A percentile compares a stretch with the other conserved stretches of the same genome.
These are phyloP conservation scores for Taphrorychus bicolor DNA, from an alignment of 2,888 invertebrate genomes.

Conservation along the genomic window DNA sequence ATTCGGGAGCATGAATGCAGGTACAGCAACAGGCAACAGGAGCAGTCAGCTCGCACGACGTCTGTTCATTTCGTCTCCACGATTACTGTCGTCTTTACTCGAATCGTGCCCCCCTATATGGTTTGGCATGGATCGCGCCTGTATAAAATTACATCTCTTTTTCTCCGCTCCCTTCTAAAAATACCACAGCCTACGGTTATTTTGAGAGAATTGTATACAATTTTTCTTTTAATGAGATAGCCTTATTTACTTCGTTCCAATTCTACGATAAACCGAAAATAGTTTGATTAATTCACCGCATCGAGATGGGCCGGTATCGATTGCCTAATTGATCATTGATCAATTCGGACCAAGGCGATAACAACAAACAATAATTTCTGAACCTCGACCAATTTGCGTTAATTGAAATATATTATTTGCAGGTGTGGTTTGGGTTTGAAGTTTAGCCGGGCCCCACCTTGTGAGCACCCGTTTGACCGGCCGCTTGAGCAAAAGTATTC, in stretches of 20 bases:
- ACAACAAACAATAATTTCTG: constrained; percentile 2
- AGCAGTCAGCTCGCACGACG: constrained; percentile 15
- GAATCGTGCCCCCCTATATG: constrained; percentile 60
- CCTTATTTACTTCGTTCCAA: constrained; percentile 50
- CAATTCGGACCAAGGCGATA: background rate
- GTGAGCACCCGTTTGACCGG: constrained; percentile 4
- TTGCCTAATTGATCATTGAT: constrained; percentile 2
- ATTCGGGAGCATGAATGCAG: constrained; percentile 21
- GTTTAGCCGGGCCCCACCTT: background rate
- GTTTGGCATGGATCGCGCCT: constrained; percentile 59
- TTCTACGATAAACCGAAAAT: constrained; percentile 25
- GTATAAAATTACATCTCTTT: constrained; percentile 62
- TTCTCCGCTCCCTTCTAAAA: constrained; percentile 60
- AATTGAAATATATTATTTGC: background rate
- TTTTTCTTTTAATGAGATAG: constrained; percentile 58
- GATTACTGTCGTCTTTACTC: constrained; percentile 54
- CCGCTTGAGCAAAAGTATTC: constrained; percentile 16
- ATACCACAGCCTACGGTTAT: constrained; percentile 59
- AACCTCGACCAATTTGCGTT: background rate
- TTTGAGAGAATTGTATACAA: constrained; percentile 59
- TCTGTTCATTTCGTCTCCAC: constrained; percentile 46
- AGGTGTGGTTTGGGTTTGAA: background rate
- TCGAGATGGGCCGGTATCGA: background rate
- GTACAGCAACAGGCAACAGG: constrained; percentile 14
- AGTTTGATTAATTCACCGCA: constrained; percentile 21